Evolutionary conservation across 2,888 invertebrate genomes (phyloP), one percentile per base, ranked within the genome.

Genomic region (Scaptomyza flava): DNA sequence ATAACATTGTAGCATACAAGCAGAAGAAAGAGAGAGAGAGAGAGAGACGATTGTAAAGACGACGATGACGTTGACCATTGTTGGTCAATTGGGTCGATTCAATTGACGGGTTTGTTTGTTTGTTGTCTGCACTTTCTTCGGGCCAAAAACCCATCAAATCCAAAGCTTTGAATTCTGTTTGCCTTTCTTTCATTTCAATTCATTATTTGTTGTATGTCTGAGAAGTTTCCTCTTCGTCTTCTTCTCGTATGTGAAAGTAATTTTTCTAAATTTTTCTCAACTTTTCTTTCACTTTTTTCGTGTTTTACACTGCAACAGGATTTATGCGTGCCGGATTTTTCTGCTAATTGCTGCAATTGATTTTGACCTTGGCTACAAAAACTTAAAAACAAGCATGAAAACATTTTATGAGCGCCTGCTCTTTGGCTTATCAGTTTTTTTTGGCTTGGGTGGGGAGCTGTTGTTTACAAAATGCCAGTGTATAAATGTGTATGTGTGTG

Each of bases 391-490:
- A 60, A 52, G 59, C 62, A 42, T 47, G 41, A 73, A 59, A 68
- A 45, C 33, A 47, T 36, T 83, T 82, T 71, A 80, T 50, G 57
- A 46, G 62, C 62, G 45, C 41, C 41, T 31, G 43, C 11, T 59
- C 50, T 31, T 6, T 41, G 17, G 63, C 67, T 71, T 68, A 63
- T 65, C 83, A 67, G 51, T 36, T 48, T 34, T 23, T n/a, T n/a
- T n/a, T n/a, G n/a, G n/a, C n/a, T n/a, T 38, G 38, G 17, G 17
- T 14, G 31, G 47, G 27, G 6, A 17, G 12, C 36, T 59, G 68
- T 84, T 89, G 86, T 87, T 87, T 87, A 83, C 83, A 72, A 83
- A 83, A 87, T 79, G 88, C 73, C 82, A 87, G 82, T 84, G 79
- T 64, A n/a, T n/a, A n/a, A n/a, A n/a, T 23, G 53, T n/a, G 7